Conservation (phyloP, 2,797 vertebrate genomes). For the Mormyrops attenuatus region DNA sequence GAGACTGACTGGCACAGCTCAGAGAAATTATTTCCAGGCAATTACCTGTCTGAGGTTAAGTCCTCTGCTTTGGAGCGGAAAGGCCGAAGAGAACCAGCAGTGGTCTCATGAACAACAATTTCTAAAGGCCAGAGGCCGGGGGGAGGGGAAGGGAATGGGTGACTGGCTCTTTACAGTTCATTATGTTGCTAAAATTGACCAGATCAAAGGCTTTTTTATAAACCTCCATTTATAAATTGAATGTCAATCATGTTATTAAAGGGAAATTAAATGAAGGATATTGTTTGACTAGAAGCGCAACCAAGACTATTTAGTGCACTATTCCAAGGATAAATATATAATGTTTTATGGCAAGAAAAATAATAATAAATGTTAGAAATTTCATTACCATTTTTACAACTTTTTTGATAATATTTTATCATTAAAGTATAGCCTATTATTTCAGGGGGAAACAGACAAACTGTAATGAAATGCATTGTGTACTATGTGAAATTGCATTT, state of each 20-base stretch:
- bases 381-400: background rate
- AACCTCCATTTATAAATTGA: background rate
- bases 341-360: background rate
- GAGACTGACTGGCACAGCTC: background rate
- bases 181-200: background rate
- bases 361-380: background rate
- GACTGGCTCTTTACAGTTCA: background rate
- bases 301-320: background rate
- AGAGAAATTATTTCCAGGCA: background rate
- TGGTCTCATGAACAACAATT: background rate
- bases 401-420: background rate
- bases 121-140: background rate
- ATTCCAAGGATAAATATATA: background rate
- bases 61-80: background rate
- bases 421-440: background rate
- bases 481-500: background rate
- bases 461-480: background rate
- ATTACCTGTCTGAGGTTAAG: background rate
- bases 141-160: background rate
- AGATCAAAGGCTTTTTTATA: background rate
- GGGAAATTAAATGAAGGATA: slow-evolving; percentile 2
- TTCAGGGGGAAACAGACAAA: background rate
- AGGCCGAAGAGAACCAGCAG: background rate
- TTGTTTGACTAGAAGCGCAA: background rate
- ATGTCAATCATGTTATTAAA: background rate